Evolutionary conservation across 2,888 invertebrate genomes (phyloP), one percentile per base, ranked within the genome.

Genomic region (Dromius quadrimaculatus): DNA sequence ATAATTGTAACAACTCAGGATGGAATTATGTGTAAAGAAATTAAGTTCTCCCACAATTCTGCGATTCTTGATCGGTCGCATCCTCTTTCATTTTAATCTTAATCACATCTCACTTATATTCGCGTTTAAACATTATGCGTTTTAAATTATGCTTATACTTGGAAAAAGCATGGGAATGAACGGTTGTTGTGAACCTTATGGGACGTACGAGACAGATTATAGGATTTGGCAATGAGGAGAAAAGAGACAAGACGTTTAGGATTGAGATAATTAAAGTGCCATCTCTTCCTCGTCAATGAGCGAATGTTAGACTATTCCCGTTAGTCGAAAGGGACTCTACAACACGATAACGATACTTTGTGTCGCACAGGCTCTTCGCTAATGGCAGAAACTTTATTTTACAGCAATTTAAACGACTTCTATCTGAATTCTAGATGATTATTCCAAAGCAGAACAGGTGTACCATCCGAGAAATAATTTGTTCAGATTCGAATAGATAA

Each of bases 231-330:
- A 19, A 38, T 0, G 43, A 28, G 43, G 2, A n/a, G 17, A 11
- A 43, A 32, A 13, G 28, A 43, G 43, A 63, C 28, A 36, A 36
- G 34, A n/a, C 9, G 36, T 36, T 54, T 23, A 22, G 23, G 32
- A 41, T 9, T 34, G 34, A 66, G 66, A 66, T 66, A 66, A 66
- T 66, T 66, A 66, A 66, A 66, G 50, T 54, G 54, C 41, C 66
- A 66, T 66, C 57, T 66, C 65, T 65, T 65, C 43, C 34, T 65
- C 65, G 34, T 65, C 65, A 65, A 50, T 65, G 65, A 65, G 65
- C 50, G 50, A 47, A 54, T 54, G 50, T 54, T n/a, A n/a, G n/a
- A n/a, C n/a, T n/a, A n/a, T n/a, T 54, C 50, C 50, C 50, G 50
- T 54, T 54, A 54, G 28, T 28, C 50, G 50, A 54, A 54, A 28